Conservation (phyloP, 2,113 vertebrate genomes). For the Takifugu bimaculatus region DNA sequence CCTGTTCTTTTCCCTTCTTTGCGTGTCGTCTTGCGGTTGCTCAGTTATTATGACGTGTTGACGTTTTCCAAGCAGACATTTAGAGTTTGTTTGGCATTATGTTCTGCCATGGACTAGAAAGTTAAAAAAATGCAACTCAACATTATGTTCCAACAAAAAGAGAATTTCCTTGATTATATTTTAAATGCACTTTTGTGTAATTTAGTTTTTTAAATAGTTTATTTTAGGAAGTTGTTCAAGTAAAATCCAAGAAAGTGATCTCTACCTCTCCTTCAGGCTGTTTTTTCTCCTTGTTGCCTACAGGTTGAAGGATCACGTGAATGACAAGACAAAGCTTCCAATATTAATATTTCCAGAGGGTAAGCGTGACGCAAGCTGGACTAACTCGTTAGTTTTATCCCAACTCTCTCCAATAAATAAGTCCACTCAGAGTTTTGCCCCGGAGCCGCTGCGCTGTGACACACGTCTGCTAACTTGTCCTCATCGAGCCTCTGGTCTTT, state of each 20-base stretch:
- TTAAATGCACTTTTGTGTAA: not conserved
- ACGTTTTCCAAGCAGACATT: constrained; percentile 25
- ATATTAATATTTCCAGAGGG: constrained; percentile 87
- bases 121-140: no score
- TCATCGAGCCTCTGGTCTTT: constrained; percentile 26
- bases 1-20: not conserved
- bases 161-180: constrained; percentile 3
- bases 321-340: constrained; percentile 88
- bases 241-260: no score
- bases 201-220: not conserved
- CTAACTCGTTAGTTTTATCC: not conserved
- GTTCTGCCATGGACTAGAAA: no score
- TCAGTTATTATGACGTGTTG: not conserved
- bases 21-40: not conserved
- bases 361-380: constrained; percentile 32
- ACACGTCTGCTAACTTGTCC: constrained; percentile 25
- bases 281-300: constrained; percentile 26
- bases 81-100: not conserved
- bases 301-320: constrained; percentile 89
- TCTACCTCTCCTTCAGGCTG: no score
- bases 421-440: not conserved
- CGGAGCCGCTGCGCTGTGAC: constrained; percentile 22
- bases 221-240: constrained; percentile 17
- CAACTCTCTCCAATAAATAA: no score
- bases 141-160: no score